A percentile compares a stretch with the other conserved stretches of the same genome.
Conservation (phyloP, 2,888 invertebrate genomes). For the Malthinus flaveolus region DNA sequence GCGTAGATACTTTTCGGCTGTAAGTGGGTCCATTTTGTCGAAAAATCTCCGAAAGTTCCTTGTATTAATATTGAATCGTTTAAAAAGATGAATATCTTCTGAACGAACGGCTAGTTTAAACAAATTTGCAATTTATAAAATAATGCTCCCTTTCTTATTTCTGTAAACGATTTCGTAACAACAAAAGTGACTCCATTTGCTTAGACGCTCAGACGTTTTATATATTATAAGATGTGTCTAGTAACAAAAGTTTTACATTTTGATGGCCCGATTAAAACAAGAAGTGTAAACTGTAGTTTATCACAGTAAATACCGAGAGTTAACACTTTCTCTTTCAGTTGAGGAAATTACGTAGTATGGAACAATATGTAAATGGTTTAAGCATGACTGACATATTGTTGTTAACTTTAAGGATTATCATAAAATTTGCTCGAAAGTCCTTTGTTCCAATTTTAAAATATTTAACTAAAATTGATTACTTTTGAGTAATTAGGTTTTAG, state of each 20-base stretch:
- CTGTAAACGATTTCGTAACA: too few species aligned
- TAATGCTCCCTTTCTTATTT: too few species aligned
- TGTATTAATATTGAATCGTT: too few species aligned
- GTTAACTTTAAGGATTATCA: slow-evolving; percentile 7
- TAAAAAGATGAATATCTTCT: too few species aligned
- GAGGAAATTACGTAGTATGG: slow-evolving; percentile 11
- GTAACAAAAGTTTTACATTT: slow-evolving; percentile 10
- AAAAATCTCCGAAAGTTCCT: too few species aligned
- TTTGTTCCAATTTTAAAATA: not conserved
- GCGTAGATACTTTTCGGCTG: too few species aligned
- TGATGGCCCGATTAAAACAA: slow-evolving; percentile 18
- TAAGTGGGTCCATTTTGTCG: too few species aligned
- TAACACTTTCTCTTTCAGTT: slow-evolving; percentile 12
- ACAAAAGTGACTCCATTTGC: slow-evolving; percentile 6
- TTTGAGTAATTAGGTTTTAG: too few species aligned
- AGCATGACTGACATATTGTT: slow-evolving; percentile 3
- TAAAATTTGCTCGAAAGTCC: not conserved
- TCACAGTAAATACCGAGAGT: slow-evolving; percentile 13
- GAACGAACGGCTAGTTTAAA: too few species aligned
- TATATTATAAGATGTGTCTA: slow-evolving; percentile 10
- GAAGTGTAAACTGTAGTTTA: slow-evolving; percentile 19
- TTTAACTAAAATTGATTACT: too few species aligned
- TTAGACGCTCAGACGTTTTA: slow-evolving; percentile 10
- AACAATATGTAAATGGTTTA: slow-evolving; percentile 2
- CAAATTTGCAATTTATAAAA: too few species aligned